Base-by-base conservation (phyloP, 2,797 vertebrate species). In the Notolepis coatsorum region DNA sequence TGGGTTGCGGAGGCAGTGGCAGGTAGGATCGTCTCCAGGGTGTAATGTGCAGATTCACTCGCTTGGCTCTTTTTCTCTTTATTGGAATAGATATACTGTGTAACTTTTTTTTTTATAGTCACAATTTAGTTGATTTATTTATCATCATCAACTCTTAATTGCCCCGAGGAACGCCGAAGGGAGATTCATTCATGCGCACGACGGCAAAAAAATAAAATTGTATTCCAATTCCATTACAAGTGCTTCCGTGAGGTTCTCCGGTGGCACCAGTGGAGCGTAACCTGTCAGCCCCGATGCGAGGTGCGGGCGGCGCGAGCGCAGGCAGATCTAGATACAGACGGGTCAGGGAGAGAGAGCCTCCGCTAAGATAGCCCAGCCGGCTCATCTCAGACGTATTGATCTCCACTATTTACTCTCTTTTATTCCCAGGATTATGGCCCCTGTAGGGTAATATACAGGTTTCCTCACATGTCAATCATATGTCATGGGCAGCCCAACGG, bases 371-470 rank as follows among this genome's bases (percentile, higher is more conserved):
- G 54, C 85, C 60, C 81, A 65, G 77, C 77, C 78, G 80, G 81
- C 88, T 88, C 80, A 89, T 86, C 84, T 80, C 78, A 62, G 82
- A 79, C 74, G 33, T 84, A 90, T 89, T 88, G 89, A 90, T 89
- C 79, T 72, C 80, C 88, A 88, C 79, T 82, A 89, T 90, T 90
- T 84, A 82, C 80, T 89, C 82, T 81, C 87, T 87, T 20, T 89
- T 84, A 78, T 88, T 77, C 74, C 2, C 82, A 88, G 78, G 89
- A 92, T 91, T 86, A 86, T 80, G 71, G 80, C 82, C 82, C n/a
- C 84, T 87, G 81, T 88, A 70, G 79, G 85, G 88, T 89, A 90
- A 92, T 91, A 91, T 89, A 91, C 92, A 90, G 91, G 87, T 88
- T 92, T 91, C 88, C 90, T 77, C 80, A 77, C 73, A 53, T 91